Evolutionary conservation across 2,888 invertebrate species (phyloP).

Genomic region (Synergus umbraculus): DNA sequence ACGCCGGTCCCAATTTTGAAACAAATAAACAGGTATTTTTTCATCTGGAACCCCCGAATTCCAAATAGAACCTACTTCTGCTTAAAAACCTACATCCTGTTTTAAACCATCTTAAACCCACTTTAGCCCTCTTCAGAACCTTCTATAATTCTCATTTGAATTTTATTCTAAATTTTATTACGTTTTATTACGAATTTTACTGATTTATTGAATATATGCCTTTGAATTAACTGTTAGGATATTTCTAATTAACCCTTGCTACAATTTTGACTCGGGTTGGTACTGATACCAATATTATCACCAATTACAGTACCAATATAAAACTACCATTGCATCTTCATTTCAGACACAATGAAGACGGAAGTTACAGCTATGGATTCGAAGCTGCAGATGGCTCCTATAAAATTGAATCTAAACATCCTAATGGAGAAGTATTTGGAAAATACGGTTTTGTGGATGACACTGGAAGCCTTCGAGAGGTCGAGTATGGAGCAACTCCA

Average conservation of each 20-base stretch:
- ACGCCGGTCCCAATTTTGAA: constrained; percentile 89
- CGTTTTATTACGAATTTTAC: background rate
- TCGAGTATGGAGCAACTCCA: constrained; percentile 91
- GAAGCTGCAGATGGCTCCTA: constrained; percentile 92
- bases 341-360: constrained; percentile 88
- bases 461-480: constrained; percentile 85
- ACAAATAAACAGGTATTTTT: constrained; percentile 85
- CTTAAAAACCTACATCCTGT: too few species aligned
- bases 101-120: too few species aligned
- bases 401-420: constrained; percentile 92
- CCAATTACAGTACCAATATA: background rate
- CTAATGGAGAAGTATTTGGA: constrained; percentile 90
- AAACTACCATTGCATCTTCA: background rate
- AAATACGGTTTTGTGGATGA: constrained; percentile 95
- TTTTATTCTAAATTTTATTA: too few species aligned
- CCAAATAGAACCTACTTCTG: too few species aligned
- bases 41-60: too few species aligned
- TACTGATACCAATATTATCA: too few species aligned
- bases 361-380: constrained; percentile 92
- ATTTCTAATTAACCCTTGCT: too few species aligned
- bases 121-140: too few species aligned
- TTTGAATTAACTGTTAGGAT: too few species aligned
- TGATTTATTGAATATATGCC: background rate
- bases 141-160: too few species aligned
- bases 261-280: too few species aligned